Base-by-base conservation (phyloP, 2,113 vertebrate genomes). In the Aphyosemion australe region DNA sequence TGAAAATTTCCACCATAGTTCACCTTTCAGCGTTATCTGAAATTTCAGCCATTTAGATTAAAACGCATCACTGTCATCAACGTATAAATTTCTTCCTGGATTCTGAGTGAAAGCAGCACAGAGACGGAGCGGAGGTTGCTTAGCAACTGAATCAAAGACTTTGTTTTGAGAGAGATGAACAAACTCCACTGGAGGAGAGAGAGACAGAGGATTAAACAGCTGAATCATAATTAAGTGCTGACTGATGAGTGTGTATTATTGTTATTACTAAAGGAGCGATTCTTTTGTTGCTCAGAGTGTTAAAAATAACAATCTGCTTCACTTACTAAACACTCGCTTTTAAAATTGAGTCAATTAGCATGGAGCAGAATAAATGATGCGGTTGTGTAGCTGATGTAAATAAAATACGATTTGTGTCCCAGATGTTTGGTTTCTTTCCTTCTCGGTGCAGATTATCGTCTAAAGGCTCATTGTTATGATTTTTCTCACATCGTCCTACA, bases 81-180 rank as follows among this genome's bases (percentile, higher is more conserved):
- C 5, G 26, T 2, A 5, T 26, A 26, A 2, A 26, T 26, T 26
- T 26, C 18, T 9, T 10, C 21, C 54, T 39, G 45, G 61, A 69
- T 74, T 67, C 69, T 67, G 60, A 4, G 57, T 83, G 78, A 79
- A 74, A 72, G 52, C 45, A 49, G 72, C 62, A 37, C 48, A 69
- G 65, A 65, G 61, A 52, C 26, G 53, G 52, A 65, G 61, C 39
- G 69, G 68, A 20, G 54, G 91, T 93, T 90, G 90, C 91, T 78
- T 91, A 89, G 90, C 84, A 92, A 93, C 92, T 80, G 76, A 79
- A 83, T 87, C 71, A 74, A 68, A 72, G 65, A 58, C 48, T 62
- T 74, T 53, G 58, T 31, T 60, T 70, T 54, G 61, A 66, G 70
- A 70, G 51, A 26, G 61, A 66, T 12, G 65, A 14, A 19, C 12